These are phyloP conservation scores for Gallinago nigripennis DNA, from an alignment of 2,797 vertebrate genomes.

Conservation along the genomic window DNA sequence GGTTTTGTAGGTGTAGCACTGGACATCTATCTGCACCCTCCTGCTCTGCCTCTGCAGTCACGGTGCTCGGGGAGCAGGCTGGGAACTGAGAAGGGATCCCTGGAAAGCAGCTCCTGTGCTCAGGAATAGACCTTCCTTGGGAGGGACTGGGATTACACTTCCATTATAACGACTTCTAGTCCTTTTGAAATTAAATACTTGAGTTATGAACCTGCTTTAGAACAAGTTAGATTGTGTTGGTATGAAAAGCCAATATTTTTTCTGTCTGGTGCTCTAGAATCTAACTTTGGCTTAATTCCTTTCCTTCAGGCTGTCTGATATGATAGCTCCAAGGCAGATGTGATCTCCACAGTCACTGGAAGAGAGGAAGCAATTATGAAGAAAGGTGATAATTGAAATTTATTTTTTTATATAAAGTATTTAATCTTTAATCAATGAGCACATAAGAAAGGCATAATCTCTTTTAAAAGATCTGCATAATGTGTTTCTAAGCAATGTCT, in stretches of 20 bases:
- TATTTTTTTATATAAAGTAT: background rate
- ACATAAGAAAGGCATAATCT: background rate
- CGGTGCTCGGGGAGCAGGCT: fast-evolving
- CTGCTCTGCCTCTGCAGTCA: background rate
- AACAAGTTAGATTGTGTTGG: background rate
- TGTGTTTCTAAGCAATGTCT: background rate
- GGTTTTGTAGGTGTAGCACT: background rate
- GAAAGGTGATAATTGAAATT: background rate
- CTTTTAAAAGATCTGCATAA: background rate
- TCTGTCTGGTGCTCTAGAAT: background rate
- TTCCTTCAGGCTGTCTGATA: background rate
- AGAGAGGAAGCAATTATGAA: background rate
- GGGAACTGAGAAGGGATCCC: background rate
- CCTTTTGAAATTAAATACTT: background rate
- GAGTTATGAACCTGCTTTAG: background rate
- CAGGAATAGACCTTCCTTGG: background rate
- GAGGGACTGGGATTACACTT: background rate
- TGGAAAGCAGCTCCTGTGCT: background rate
- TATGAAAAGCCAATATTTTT: background rate
- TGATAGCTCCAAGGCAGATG: background rate
- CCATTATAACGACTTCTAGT: background rate
- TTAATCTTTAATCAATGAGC: background rate
- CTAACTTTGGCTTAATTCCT: background rate
- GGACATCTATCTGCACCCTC: background rate
- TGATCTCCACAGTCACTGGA: background rate